Percentiles rank a stretch among this genome's conserved stretches.
Evolutionary conservation across 2,113 vertebrate species (phyloP).

Genomic region (Pterocles burchelli): DNA sequence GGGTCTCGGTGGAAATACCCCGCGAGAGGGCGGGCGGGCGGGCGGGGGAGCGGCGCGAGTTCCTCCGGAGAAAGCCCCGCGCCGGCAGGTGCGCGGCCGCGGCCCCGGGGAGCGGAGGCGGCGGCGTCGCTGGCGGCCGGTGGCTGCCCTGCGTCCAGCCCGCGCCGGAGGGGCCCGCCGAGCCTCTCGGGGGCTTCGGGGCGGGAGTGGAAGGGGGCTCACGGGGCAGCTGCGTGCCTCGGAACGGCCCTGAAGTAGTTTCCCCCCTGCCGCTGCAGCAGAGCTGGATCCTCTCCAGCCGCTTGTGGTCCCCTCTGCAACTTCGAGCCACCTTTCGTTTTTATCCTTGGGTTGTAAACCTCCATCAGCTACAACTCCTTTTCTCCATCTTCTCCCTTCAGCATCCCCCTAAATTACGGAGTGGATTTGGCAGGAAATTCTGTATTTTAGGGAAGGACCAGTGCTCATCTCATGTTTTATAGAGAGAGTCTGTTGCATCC

Average conservation of each 20-base stretch:
- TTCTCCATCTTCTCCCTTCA: neutral
- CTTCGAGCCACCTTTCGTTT: neutral
- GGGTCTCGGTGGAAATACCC: neutral
- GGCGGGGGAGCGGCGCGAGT: neutral
- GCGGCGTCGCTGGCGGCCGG: neutral
- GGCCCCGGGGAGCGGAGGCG: neutral
- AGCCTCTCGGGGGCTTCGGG: neutral
- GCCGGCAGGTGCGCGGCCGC: neutral
- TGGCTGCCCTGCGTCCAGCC: neutral
- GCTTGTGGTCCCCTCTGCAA: neutral
- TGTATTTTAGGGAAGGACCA: neutral
- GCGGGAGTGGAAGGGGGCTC: neutral
- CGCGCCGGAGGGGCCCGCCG: neutral
- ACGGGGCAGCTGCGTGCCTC: neutral
- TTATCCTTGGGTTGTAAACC: neutral
- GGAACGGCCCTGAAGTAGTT: neutral
- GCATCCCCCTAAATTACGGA: accelerated
- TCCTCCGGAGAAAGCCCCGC: neutral
- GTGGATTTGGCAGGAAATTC: neutral
- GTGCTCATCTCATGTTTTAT: neutral
- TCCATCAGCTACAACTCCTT: neutral
- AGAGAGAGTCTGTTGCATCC: neutral
- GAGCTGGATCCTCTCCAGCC: neutral
- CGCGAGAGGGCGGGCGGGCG: neutral
- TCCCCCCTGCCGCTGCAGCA: neutral